Evolutionary conservation across 2,113 vertebrate species (phyloP), one percentile per base, ranked within the genome.

Genomic region (Zeus faber): DNA sequence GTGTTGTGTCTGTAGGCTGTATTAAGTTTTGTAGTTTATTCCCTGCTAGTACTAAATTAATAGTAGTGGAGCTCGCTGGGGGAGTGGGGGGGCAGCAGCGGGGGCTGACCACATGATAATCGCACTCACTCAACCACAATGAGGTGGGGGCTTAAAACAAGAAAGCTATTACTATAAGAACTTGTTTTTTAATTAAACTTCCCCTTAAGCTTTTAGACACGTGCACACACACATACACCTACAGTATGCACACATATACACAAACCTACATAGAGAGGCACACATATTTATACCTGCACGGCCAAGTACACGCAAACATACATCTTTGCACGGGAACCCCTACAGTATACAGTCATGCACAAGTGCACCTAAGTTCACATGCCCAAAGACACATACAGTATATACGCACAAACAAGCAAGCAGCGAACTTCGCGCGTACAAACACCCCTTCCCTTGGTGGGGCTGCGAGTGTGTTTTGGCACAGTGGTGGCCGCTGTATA

Each of bases 181-280:
- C 63, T 62, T 70, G 44, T 76, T 69, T 74, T 75, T 76, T 68
- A 67, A 83, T 84, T 85, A 82, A 81, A 77, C 47, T 58, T 48
- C 68, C 65, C 58, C 67, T 61, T 46, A 58, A 77, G n/a, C n/a
- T n/a, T n/a, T n/a, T n/a, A n/a, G n/a, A n/a, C n/a, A n/a, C n/a
- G n/a, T n/a, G n/a, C n/a, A n/a, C n/a, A n/a, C n/a, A n/a, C n/a
- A n/a, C n/a, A n/a, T n/a, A n/a, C n/a, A n/a, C n/a, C n/a, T n/a
- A n/a, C n/a, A n/a, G n/a, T n/a, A n/a, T n/a, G n/a, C n/a, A n/a
- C n/a, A n/a, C n/a, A n/a, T n/a, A n/a, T n/a, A 35, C 54, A 54
- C 20, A 39, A 40, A 49, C 46, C 37, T 5, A 39, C 16, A 24
- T 21, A 39, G 4, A 10, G 5, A 22, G 23, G 17, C 23, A 20